Conservation (phyloP, 2,113 vertebrate genomes). For the Romanogobio albipinnatus region DNA sequence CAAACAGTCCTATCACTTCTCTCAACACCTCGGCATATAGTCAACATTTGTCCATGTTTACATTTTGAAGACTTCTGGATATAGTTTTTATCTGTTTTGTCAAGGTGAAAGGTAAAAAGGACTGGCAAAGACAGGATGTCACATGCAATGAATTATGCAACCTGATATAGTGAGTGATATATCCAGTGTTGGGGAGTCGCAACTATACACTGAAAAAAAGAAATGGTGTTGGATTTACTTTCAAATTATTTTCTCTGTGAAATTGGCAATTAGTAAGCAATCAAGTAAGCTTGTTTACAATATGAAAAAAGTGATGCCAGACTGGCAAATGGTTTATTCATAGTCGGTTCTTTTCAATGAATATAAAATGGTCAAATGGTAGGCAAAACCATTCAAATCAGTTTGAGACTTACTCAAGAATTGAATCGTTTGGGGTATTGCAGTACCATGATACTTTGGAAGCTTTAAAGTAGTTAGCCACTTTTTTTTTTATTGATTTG, state of each 20-base stretch:
- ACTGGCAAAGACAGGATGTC: conserved; percentile 1
- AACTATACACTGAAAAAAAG: neutral
- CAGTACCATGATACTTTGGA: neutral
- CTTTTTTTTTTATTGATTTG: too few species aligned
- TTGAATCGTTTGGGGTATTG: neutral
- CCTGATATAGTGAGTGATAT: conserved; percentile 5
- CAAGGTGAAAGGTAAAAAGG: neutral
- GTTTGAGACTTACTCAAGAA: neutral
- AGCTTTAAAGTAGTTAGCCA: neutral
- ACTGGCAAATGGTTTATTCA: neutral
- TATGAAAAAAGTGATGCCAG: neutral
- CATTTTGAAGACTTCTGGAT: conserved; percentile 6
- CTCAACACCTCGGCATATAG: conserved; percentile 43
- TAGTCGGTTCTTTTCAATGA: neutral
- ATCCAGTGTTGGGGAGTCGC: neutral
- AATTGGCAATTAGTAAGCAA: too few species aligned
- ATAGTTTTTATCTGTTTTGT: conserved; percentile 30
- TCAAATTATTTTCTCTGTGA: too few species aligned
- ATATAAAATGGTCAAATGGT: neutral
- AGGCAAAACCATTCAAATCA: neutral
- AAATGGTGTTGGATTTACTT: neutral
- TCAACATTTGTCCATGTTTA: conserved; percentile 39
- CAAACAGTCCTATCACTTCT: conserved; percentile 7
- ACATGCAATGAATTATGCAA: conserved; percentile 14
- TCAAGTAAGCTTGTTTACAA: neutral